Percentiles rank a stretch among this genome's conserved stretches.
phyloP scores from a whole-genome alignment of 2,113 vertebrate genomes.

The Strix uralensis region DNA sequence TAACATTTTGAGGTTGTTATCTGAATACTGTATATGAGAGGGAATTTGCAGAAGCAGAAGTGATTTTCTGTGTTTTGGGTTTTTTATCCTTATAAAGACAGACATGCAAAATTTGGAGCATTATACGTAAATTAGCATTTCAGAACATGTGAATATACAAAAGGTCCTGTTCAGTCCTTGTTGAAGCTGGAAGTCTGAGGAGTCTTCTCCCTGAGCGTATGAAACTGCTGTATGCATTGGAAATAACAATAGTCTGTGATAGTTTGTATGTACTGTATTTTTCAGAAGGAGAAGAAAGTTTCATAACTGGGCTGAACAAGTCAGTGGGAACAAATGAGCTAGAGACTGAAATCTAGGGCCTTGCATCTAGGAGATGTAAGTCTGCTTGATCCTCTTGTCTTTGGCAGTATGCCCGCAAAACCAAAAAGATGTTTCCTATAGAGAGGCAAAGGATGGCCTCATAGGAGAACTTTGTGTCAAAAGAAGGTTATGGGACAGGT shows the following conservation, averaged over 20 bases:
- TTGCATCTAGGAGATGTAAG: not conserved
- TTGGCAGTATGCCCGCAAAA: not conserved
- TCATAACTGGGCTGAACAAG: not conserved
- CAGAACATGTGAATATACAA: not conserved
- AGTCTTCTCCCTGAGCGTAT: not conserved
- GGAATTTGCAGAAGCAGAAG: not conserved
- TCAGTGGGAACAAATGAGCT: not conserved
- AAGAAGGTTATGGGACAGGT: not conserved
- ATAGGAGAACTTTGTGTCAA: not conserved
- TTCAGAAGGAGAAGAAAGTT: not conserved
- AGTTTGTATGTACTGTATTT: not conserved
- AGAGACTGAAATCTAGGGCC: not conserved
- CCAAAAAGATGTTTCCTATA: not conserved
- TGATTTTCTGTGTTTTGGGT: not conserved
- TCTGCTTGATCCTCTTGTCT: not conserved
- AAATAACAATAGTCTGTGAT: not conserved
- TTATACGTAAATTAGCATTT: constrained; percentile 2
- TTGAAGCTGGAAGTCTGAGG: not conserved
- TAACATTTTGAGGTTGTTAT: not conserved
- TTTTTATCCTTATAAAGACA: not conserved
- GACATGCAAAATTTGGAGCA: not conserved
- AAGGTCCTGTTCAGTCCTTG: not conserved
- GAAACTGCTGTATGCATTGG: not conserved
- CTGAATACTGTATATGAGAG: not conserved
- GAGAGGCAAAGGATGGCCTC: not conserved